These are phyloP conservation scores for Campodea augens DNA, from an alignment of 1,140 invertebrate genomes.

Conservation along the genomic window DNA sequence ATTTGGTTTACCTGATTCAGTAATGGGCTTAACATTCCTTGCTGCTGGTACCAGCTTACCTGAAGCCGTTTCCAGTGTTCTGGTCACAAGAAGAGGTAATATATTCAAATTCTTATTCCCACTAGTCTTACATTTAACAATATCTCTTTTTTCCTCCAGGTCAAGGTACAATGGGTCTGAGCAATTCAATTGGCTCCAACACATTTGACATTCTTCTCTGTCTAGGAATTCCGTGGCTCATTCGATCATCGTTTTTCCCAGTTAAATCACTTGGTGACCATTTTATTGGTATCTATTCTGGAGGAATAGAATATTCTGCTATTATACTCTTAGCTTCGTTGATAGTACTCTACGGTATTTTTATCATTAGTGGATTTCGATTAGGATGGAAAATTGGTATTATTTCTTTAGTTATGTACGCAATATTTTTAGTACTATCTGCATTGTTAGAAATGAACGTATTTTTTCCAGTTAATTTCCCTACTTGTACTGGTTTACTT, in stretches of 20 bases:
- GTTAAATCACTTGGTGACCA: constrained; percentile 13
- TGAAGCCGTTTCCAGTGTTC: constrained; percentile 60
- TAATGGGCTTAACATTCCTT: constrained; percentile 69
- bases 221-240: constrained; percentile 30
- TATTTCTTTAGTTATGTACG: constrained; percentile 55
- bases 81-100: constrained; percentile 54
- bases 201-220: constrained; percentile 32
- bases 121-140: too few species aligned
- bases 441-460: constrained; percentile 69
- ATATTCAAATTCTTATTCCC: neutral
- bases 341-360: constrained; percentile 17
- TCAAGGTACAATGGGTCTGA: constrained; percentile 29
- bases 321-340: constrained; percentile 21
- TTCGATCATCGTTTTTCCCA: constrained; percentile 23
- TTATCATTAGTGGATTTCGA: constrained; percentile 19
- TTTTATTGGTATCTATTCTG: constrained; percentile 33
- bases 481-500: constrained; percentile 43
- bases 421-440: constrained; percentile 53
- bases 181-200: constrained; percentile 30
- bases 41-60: constrained; percentile 68
- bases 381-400: constrained; percentile 31
- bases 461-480: constrained; percentile 66
- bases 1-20: constrained; percentile 42
- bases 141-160: constrained; percentile 17
- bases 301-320: constrained; percentile 21